Conservation (phyloP, 1,140 invertebrate genomes). For the Lycorma delicatula region DNA sequence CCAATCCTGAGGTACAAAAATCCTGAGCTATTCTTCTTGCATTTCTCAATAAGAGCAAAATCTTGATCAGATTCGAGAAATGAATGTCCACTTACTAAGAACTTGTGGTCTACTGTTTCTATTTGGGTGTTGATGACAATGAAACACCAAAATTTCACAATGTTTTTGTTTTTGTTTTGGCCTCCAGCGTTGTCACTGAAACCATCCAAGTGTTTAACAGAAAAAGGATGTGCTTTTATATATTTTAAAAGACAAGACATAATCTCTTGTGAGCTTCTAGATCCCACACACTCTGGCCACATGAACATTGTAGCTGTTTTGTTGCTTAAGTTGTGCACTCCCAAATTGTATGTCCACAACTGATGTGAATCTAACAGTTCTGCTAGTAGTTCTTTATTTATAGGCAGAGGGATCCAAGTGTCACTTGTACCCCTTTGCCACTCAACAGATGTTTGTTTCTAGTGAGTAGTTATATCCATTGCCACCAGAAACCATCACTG, state of each 20-base stretch:
- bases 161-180: slow-evolving; percentile 17
- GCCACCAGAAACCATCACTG: no score
- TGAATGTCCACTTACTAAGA: slow-evolving; percentile 20
- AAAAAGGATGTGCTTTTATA: slow-evolving; percentile 6
- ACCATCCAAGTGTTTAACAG: slow-evolving; percentile 3
- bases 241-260: slow-evolving; percentile 21
- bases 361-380: no score
- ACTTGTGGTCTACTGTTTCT: slow-evolving; percentile 18
- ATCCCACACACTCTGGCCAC: slow-evolving; percentile 19
- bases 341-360: slow-evolving; percentile 19
- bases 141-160: slow-evolving; percentile 22
- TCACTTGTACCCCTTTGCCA: no score
- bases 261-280: slow-evolving; percentile 18
- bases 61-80: slow-evolving; percentile 22
- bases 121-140: slow-evolving; percentile 18
- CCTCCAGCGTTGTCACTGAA: slow-evolving; percentile 14
- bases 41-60: slow-evolving; percentile 14
- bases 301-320: slow-evolving; percentile 18
- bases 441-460: no score
- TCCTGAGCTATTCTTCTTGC: no score
- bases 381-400: no score
- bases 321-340: slow-evolving; percentile 18
- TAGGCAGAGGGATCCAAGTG: no score
- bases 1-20: no score
- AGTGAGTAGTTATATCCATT: no score